Evolutionary conservation across 2,888 invertebrate species (phyloP).

Genomic region (Eurois occulta): DNA sequence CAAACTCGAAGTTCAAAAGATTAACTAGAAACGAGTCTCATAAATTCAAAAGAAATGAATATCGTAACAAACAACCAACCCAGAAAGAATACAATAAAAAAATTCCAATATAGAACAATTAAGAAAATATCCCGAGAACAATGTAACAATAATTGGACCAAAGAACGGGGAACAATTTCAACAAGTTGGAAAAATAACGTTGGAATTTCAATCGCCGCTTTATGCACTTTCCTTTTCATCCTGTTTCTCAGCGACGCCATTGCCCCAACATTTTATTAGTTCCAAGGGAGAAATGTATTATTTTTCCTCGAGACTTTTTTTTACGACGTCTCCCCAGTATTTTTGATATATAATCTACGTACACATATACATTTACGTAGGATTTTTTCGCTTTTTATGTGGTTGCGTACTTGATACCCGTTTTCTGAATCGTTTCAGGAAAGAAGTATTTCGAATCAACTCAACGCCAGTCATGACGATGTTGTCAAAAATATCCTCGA

Average conservation of each 20-base stretch:
- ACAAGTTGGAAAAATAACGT: slow-evolving; percentile 39
- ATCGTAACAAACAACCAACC: slow-evolving; percentile 2
- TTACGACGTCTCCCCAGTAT: slow-evolving; percentile 2
- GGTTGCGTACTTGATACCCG: neutral
- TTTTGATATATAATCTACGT: slow-evolving; percentile 27
- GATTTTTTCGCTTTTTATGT: neutral
- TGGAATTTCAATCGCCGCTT: slow-evolving; percentile 61
- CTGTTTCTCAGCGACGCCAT: slow-evolving; percentile 47
- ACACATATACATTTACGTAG: neutral
- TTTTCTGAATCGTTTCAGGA: neutral
- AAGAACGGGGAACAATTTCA: slow-evolving; percentile 31
- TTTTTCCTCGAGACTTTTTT: slow-evolving; percentile 36
- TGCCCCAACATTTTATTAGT: slow-evolving; percentile 55
- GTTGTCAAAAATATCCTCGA: neutral
- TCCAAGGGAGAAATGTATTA: slow-evolving; percentile 61
- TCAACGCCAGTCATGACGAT: slow-evolving; percentile 8
- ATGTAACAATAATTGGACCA: slow-evolving; percentile 54
- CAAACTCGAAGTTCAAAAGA: neutral
- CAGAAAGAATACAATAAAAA: slow-evolving; percentile 2
- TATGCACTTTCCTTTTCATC: slow-evolving; percentile 59
- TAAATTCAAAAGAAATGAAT: slow-evolving; percentile 22
- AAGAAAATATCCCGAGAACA: slow-evolving; percentile 38
- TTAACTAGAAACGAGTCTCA: neutral
- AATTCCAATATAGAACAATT: slow-evolving; percentile 33
- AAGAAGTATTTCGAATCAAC: slow-evolving; percentile 17